phyloP scores from a whole-genome alignment of 1,140 invertebrate species.

The Meloidogyne exigua region DNA sequence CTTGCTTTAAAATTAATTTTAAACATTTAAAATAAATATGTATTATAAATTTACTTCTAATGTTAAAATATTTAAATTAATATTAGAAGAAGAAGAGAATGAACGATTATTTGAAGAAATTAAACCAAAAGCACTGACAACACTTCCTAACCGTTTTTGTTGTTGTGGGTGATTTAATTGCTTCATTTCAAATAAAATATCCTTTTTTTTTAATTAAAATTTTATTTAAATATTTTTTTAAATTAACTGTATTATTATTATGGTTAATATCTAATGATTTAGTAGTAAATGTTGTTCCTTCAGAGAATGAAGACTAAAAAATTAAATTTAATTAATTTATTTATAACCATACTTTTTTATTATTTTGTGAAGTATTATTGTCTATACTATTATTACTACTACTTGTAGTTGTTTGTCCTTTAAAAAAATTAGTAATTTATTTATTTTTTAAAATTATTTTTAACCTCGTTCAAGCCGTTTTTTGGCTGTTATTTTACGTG shows the following conservation, averaged over 20 bases:
- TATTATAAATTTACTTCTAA: neutral
- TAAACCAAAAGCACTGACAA: neutral
- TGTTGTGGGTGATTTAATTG: neutral
- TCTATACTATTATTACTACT: no score
- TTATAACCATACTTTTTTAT: neutral
- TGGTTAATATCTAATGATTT: neutral
- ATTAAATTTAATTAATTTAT: neutral
- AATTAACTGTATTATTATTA: neutral
- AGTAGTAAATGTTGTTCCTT: neutral
- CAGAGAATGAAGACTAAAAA: neutral
- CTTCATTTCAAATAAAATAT: neutral
- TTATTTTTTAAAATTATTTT: constrained; percentile 9
- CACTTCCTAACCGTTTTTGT: constrained; percentile 5
- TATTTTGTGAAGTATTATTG: neutral
- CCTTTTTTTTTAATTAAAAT: neutral
- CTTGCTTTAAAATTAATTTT: constrained; percentile 7
- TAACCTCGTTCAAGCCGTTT: constrained; percentile 24
- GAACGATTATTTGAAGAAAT: neutral
- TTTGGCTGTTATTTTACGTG: constrained; percentile 24
- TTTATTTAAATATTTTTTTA: neutral
- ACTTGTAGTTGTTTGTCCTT: neutral
- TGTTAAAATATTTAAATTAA: neutral
- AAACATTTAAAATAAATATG: neutral
- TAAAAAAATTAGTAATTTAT: neutral
- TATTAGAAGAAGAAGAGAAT: neutral